Conservation (phyloP, 2,113 vertebrate genomes). For the Ammodytes marinus region DNA sequence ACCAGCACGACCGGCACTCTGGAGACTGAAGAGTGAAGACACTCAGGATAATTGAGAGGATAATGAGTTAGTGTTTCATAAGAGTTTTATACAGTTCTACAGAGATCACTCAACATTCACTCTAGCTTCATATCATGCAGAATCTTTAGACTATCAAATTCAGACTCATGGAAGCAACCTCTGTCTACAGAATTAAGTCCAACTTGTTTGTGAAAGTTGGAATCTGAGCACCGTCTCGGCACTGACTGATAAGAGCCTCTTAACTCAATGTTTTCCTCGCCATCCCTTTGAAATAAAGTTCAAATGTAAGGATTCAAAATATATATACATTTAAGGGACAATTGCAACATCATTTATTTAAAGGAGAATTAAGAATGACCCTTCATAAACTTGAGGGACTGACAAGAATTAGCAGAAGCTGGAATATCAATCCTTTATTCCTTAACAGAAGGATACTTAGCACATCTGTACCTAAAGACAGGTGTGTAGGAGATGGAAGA, state of each 20-base stretch:
- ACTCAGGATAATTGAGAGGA: background rate
- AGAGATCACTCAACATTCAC: constrained; percentile 5
- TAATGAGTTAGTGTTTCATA: constrained; percentile 10
- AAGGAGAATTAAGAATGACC: background rate
- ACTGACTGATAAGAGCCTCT: background rate
- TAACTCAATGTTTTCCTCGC: background rate
- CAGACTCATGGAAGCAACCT: background rate
- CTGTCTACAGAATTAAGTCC: background rate
- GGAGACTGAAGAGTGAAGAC: background rate
- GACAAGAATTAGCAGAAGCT: background rate
- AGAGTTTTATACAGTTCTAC: background rate
- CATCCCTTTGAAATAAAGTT: background rate
- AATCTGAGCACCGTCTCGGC: background rate
- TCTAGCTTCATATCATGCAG: background rate
- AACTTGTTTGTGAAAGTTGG: constrained; percentile 1
- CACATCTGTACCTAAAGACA: too few species aligned
- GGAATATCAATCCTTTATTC: background rate
- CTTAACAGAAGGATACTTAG: too few species aligned
- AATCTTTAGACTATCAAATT: background rate
- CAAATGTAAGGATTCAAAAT: background rate
- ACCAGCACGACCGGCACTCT: background rate
- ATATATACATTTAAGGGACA: background rate
- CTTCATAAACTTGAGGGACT: constrained; percentile 1
- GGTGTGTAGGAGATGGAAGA: too few species aligned
- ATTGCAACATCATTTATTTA: background rate